phyloP scores from a whole-genome alignment of 2,888 invertebrate species.

The Cheilosia urbana region DNA sequence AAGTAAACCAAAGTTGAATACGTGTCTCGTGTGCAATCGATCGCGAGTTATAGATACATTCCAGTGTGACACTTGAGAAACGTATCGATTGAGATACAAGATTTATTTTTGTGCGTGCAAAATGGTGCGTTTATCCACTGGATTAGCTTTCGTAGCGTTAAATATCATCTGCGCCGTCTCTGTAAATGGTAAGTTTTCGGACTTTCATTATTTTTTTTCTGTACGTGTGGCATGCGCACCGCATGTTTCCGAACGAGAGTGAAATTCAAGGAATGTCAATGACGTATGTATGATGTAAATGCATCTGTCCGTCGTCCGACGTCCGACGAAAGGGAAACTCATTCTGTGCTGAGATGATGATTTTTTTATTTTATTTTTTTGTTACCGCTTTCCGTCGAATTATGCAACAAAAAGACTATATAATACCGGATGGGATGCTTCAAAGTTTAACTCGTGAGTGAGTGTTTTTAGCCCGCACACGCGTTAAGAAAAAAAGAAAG shows the following conservation, averaged over 20 bases:
- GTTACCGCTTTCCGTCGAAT: not conserved
- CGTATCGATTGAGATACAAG: slow-evolving; percentile 56
- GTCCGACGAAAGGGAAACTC: slow-evolving; percentile 31
- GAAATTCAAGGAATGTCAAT: slow-evolving; percentile 50
- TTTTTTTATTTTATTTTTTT: not conserved
- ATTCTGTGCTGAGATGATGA: slow-evolving; percentile 14
- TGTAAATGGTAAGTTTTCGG: slow-evolving; percentile 71
- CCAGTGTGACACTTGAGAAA: slow-evolving; percentile 53
- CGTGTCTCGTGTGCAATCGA: slow-evolving; percentile 50
- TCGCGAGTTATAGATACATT: slow-evolving; percentile 52
- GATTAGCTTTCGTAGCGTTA: slow-evolving; percentile 70
- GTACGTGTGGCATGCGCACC: slow-evolving; percentile 39
- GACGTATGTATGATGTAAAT: slow-evolving; percentile 32
- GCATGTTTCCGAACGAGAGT: slow-evolving; percentile 29
- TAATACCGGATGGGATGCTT: slow-evolving; percentile 42
- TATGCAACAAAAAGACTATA: slow-evolving; percentile 32
- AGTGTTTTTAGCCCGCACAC: slow-evolving; percentile 38
- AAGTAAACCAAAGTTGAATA: slow-evolving; percentile 24
- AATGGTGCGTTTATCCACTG: slow-evolving; percentile 68
- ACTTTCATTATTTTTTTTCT: slow-evolving; percentile 62
- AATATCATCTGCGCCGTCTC: slow-evolving; percentile 40
- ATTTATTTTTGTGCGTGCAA: slow-evolving; percentile 28
- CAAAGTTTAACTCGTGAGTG: slow-evolving; percentile 26
- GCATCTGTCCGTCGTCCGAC: too few species aligned
- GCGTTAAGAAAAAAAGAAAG: slow-evolving; percentile 42